Evolutionary conservation across 2,888 invertebrate genomes (phyloP).

Genomic region (Drosophila paramelanica): DNA sequence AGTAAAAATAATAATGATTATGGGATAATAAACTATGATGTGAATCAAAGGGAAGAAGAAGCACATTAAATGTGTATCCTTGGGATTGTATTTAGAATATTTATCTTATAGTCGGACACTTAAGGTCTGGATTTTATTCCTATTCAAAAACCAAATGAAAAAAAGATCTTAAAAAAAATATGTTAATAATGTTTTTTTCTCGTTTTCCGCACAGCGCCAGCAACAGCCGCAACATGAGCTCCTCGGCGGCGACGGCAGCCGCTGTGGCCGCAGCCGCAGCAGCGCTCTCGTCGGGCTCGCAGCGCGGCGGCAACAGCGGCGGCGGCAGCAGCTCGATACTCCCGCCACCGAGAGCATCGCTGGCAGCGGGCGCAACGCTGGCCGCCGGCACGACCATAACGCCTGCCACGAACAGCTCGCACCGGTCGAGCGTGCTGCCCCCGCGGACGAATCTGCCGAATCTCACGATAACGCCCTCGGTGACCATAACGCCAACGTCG

Average conservation of each 20-base stretch:
- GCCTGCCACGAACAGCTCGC: slow-evolving; percentile 75
- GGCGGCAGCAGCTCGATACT: slow-evolving; percentile 76
- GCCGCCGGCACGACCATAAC: slow-evolving; percentile 86
- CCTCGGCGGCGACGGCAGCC: slow-evolving; percentile 73
- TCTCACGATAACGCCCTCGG: slow-evolving; percentile 88
- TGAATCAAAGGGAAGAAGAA: no score
- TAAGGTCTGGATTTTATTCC: no score
- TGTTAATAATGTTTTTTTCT: neutral
- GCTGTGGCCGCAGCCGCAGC: slow-evolving; percentile 68
- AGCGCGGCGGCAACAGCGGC: slow-evolving; percentile 65
- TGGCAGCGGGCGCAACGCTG: slow-evolving; percentile 88
- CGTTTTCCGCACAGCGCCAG: slow-evolving; percentile 59
- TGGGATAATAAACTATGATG: no score
- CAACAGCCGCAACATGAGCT: slow-evolving; percentile 71
- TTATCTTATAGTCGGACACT: no score
- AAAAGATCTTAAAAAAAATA: no score
- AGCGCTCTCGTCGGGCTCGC: slow-evolving; percentile 59
- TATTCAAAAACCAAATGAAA: no score
- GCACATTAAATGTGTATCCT: no score
- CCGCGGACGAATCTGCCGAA: slow-evolving; percentile 85
- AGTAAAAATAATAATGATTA: no score
- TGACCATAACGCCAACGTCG: slow-evolving; percentile 91
- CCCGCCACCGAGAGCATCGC: slow-evolving; percentile 85
- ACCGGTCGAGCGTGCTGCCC: slow-evolving; percentile 80
- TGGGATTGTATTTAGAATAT: no score